A percentile compares a stretch with the other conserved stretches of the same genome.
Conservation (phyloP, 1,140 invertebrate species). For the Zaprionus ornatus region DNA sequence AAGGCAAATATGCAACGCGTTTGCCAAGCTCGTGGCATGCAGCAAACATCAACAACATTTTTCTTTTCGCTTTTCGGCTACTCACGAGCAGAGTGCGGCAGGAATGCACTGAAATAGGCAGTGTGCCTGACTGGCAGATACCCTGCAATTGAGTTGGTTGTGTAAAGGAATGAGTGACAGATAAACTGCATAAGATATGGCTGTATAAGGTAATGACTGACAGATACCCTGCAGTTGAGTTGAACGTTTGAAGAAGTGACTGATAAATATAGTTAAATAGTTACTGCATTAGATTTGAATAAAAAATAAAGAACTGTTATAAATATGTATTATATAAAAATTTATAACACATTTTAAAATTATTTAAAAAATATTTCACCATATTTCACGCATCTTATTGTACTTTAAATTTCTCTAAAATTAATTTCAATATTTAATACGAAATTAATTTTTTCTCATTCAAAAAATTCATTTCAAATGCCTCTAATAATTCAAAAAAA, state of each 20-base stretch:
- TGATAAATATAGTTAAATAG: too few species aligned
- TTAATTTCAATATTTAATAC: background rate
- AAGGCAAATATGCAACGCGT: constrained; percentile 73
- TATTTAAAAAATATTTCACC: too few species aligned
- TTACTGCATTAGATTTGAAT: too few species aligned
- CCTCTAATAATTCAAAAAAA: background rate
- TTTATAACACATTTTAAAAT: too few species aligned
- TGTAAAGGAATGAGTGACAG: too few species aligned
- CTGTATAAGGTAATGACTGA: too few species aligned
- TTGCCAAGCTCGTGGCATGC: constrained; percentile 69
- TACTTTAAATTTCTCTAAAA: background rate
- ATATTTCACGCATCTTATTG: background rate
- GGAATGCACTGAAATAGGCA: background rate
- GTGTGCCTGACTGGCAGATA: constrained; percentile 10
- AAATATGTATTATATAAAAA: too few species aligned
- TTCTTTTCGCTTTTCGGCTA: constrained; percentile 18
- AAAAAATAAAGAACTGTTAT: too few species aligned
- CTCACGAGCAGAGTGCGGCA: constrained; percentile 12
- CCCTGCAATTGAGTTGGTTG: background rate
- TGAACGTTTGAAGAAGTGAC: too few species aligned
- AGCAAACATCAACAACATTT: constrained; percentile 71
- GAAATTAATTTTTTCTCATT: background rate
- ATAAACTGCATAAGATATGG: too few species aligned
- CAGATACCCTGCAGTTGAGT: too few species aligned
- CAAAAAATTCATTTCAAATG: too few species aligned